Conservation (phyloP, 1,140 invertebrate species). For the Camponotus floridanus region DNA sequence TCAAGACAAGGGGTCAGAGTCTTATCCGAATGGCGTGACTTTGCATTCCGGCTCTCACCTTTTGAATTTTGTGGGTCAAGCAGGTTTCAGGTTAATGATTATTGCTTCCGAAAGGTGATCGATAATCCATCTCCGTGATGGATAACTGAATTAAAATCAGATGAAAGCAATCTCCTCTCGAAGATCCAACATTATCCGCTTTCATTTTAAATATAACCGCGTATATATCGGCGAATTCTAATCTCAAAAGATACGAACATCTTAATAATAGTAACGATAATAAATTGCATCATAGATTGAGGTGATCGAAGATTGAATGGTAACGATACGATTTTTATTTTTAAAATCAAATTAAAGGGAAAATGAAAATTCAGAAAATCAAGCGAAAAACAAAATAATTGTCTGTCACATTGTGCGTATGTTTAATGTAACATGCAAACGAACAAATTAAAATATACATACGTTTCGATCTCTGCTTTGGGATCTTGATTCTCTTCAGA, state of each 20-base stretch:
- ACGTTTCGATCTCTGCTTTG: no score
- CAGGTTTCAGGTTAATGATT: slow-evolving; percentile 53
- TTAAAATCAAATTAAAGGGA: not conserved
- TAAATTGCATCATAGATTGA: no score
- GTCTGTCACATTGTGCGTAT: no score
- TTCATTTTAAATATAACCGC: not conserved
- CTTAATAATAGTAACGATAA: not conserved
- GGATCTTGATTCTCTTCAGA: no score
- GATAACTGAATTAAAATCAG: slow-evolving; percentile 60
- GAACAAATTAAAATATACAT: no score
- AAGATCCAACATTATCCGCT: no score
- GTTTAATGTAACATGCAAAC: no score
- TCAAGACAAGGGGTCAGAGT: slow-evolving; percentile 39
- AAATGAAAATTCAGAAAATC: no score
- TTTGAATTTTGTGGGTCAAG: slow-evolving; percentile 59
- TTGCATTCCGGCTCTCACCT: slow-evolving; percentile 53
- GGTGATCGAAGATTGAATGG: not conserved
- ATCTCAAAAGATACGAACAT: not conserved
- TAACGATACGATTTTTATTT: not conserved
- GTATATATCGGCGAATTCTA: not conserved
- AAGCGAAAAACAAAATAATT: no score
- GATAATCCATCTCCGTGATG: slow-evolving; percentile 27
- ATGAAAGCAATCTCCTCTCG: slow-evolving; percentile 3
- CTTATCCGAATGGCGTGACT: slow-evolving; percentile 42
- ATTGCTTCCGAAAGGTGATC: slow-evolving; percentile 56